These are phyloP conservation scores for Drosophila kuntzei DNA, from an alignment of 2,888 invertebrate species.

Conservation along the genomic window DNA sequence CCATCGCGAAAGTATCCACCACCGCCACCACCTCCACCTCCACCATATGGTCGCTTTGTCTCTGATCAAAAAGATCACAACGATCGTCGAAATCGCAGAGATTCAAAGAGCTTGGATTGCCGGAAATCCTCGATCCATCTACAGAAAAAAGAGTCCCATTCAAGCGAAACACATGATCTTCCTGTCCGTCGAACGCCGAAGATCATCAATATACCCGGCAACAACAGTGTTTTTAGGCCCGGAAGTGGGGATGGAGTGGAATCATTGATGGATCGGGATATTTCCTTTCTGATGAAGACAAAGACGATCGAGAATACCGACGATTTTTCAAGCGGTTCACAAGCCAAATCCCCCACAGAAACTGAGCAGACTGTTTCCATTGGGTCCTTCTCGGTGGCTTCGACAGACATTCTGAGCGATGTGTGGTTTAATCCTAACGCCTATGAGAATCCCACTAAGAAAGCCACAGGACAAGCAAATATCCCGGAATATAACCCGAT, in stretches of 20 bases:
- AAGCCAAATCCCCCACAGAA: background rate
- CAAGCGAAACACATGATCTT: background rate
- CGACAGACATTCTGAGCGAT: conserved; percentile 25
- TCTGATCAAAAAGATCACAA: background rate
- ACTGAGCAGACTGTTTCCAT: background rate
- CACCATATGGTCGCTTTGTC: background rate
- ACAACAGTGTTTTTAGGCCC: background rate
- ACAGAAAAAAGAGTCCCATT: background rate
- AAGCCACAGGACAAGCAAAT: background rate
- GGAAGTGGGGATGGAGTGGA: background rate
- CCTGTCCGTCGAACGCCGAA: conserved; percentile 15
- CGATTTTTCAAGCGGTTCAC: background rate
- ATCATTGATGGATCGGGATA: background rate
- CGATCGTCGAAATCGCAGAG: background rate
- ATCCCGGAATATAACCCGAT: background rate
- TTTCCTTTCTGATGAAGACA: background rate
- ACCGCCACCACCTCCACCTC: background rate
- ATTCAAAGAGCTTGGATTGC: background rate
- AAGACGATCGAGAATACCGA: background rate
- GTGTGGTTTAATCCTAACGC: conserved; percentile 35
- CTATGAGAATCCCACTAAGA: background rate
- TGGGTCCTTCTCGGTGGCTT: background rate
- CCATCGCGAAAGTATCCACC: background rate
- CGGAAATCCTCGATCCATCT: background rate
- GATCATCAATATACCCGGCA: conserved; percentile 1